These are phyloP conservation scores for Catharus bicknelli DNA, from an alignment of 2,113 vertebrate species.

Conservation along the genomic window DNA sequence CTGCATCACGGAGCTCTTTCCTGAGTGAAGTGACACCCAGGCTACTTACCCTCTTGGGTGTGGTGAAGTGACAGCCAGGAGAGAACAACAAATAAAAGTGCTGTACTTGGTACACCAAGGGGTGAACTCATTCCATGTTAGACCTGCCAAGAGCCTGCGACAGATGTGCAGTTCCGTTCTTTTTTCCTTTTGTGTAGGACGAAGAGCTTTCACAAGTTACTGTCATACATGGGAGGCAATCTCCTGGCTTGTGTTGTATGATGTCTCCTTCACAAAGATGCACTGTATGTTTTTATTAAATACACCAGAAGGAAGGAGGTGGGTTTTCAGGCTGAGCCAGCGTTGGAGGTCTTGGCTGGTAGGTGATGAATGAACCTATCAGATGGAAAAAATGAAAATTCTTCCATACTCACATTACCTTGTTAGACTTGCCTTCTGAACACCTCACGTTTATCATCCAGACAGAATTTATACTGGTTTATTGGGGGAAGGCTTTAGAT, in stretches of 20 bases:
- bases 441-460: neutral
- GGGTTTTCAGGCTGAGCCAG: neutral
- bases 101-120: neutral
- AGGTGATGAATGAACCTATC: neutral
- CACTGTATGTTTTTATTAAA: neutral
- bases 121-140: fast-evolving
- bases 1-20: neutral
- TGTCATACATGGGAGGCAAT: neutral
- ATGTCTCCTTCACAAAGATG: neutral
- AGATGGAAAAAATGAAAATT: neutral
- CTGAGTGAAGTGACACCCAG: neutral
- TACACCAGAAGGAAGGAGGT: neutral
- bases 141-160: neutral
- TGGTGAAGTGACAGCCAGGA: neutral
- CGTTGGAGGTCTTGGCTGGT: neutral
- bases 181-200: neutral
- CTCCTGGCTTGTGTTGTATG: neutral
- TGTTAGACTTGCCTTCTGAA: neutral
- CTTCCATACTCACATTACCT: neutral
- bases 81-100: neutral
- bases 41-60: neutral
- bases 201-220: neutral
- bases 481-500: neutral
- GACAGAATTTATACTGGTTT: neutral
- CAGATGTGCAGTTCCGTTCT: neutral